Evolutionary conservation across 1,140 invertebrate genomes (phyloP), one percentile per base, ranked within the genome.

Genomic region (Eufriesea mexicana): DNA sequence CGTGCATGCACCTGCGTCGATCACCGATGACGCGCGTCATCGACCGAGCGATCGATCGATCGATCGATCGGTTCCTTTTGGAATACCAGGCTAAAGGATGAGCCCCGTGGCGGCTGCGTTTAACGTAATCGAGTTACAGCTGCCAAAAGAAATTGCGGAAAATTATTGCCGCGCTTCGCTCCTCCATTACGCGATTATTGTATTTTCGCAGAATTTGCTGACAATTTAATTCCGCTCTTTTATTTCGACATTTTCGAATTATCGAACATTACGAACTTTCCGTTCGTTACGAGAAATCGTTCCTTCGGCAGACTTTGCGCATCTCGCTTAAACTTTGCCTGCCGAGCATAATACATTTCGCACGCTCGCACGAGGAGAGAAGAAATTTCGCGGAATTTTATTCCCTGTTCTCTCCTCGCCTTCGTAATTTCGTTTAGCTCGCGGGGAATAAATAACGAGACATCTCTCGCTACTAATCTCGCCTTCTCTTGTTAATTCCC

Each of bases 1-100:
- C 47, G 47, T 47, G n/a, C 23, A n/a, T 70, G 79, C 84, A 87
- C 85, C 84, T 87, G 85, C 62, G n/a, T 55, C 66, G 35, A 16
- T 66, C n/a, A 2, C 5, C 57, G 54, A 42, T 25, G 62, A 35
- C n/a, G 59, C 68, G 61, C 62, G 66, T 49, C 28, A 28, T 28
- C 47, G 28, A 42, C 23, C 59, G 28, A n/a, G 54, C 51, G 72
- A 71, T 72, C 55, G 67, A 8, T 28, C 47, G 28, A 42, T 35
- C 59, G 25, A n/a, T 66, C 51, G 72, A 71, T 72, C 55, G 67
- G 64, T 68, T 62, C 23, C 67, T 76, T 82, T 83, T 74, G 67
- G 42, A 86, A 86, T 86, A 82, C 67, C 49, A 59, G 35, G 67
- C 10, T 51, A 42, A 73, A 42, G 42, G 72, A 77, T 51, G 59